Evolutionary conservation across 2,888 invertebrate genomes (phyloP), one percentile per base, ranked within the genome.

Genomic region (Eulithis prunata): DNA sequence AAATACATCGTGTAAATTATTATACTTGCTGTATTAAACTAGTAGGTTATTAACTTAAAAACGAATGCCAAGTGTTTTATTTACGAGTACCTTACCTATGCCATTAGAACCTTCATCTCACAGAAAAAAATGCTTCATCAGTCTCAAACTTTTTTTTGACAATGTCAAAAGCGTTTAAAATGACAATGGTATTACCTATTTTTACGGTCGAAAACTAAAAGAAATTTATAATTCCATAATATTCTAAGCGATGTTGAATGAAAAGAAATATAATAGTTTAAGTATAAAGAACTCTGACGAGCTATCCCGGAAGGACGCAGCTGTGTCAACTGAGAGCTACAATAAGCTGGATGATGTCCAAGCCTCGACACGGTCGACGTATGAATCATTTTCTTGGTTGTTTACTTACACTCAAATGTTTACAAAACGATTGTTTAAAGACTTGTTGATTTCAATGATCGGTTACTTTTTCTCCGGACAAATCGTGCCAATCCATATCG

Each of bases 1-100:
- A 55, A 55, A 59, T 56, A 67, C 55, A 66, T 63, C 85, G 83
- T 90, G 85, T 89, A 89, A 86, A 87, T 89, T 80, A 83, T 55
- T 62, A 55, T 62, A 85, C 83, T 85, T 87, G 86, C 78, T 90
- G 88, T 90, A 91, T 88, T 91, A 91, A 90, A 90, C 64, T 71
- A 74, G 71, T 41, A 41, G 41, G 41, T 32, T 85, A 87, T 83
- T 86, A 89, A 84, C 80, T 83, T 78, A 81, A 75, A 78, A 78
- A 78, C 7, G 72, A 80, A 71, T 52, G n/a, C 69, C 79, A 75
- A 52, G 73, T 73, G 76, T 84, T 85, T 84, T 71, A 83, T 77
- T 85, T 74, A 61, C 21, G 21, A 21, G 21, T 21, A 21, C 2
- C 1, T 2, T 2, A 1, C 4, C 2, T 11, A 41, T 8, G 46